Conservation (phyloP, 2,888 invertebrate genomes). For the Cephus runcator region DNA sequence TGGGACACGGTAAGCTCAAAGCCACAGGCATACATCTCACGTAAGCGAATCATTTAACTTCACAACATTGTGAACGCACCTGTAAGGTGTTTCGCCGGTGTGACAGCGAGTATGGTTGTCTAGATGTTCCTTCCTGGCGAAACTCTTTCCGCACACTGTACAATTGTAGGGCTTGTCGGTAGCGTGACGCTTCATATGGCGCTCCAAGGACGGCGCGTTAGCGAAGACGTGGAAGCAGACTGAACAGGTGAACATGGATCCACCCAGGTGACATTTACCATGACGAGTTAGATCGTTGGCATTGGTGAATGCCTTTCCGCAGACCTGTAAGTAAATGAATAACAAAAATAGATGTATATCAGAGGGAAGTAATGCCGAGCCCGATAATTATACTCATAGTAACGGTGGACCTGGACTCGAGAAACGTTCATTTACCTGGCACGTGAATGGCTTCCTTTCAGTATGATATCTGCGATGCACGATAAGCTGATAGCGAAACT, state of each 20-base stretch:
- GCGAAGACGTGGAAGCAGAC: constrained; percentile 81
- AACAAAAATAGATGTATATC: background rate
- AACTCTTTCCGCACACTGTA: constrained; percentile 86
- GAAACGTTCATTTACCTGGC: constrained; percentile 61
- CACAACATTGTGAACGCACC: constrained; percentile 54
- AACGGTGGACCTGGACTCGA: background rate
- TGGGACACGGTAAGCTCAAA: background rate
- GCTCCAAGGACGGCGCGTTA: constrained; percentile 74
- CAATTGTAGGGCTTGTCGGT: constrained; percentile 89
- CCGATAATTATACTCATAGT: background rate
- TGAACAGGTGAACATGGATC: constrained; percentile 79
- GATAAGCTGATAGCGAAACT: constrained; percentile 87
- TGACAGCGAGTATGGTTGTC: constrained; percentile 87
- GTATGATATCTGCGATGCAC: constrained; percentile 89
- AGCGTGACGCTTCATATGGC: constrained; percentile 83
- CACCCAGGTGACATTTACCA: constrained; percentile 86
- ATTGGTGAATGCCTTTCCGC: constrained; percentile 85
- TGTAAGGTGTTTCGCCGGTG: constrained; percentile 85
- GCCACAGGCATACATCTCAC: background rate
- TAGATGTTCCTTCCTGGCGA: constrained; percentile 87
- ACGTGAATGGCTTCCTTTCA: constrained; percentile 85
- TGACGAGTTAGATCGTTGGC: constrained; percentile 83
- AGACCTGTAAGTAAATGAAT: constrained; percentile 75
- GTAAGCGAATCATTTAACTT: background rate
- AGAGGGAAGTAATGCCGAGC: background rate